These are phyloP conservation scores for Microcebus lehilahytsara DNA, from an alignment of 2,113 vertebrate genomes.

Conservation along the genomic window DNA sequence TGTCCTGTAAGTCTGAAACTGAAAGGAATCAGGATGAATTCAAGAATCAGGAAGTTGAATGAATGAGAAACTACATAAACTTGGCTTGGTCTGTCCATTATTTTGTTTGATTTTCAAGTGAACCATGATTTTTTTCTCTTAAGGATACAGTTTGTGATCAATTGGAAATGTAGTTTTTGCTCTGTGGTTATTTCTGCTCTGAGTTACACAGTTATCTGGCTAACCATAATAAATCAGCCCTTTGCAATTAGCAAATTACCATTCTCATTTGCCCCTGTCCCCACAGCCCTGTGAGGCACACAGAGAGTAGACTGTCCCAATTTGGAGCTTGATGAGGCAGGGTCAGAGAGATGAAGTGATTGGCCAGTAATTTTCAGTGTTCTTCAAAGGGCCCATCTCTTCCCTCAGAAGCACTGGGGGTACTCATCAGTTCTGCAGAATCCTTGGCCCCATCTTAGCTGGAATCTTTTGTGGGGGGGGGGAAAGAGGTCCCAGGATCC, in stretches of 20 bases:
- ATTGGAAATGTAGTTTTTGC: neutral
- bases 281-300: fast-evolving
- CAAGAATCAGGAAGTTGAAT: neutral
- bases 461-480: too few relatives aligned
- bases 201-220: neutral
- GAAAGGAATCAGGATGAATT: neutral
- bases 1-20: neutral
- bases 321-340: neutral
- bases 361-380: neutral
- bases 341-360: neutral
- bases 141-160: neutral
- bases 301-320: neutral
- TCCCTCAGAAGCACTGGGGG: neutral
- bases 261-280: neutral
- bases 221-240: neutral
- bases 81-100: neutral
- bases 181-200: neutral
- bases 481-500: too few relatives aligned
- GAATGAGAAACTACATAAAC: neutral
- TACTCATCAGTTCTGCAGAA: neutral
- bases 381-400: too few relatives aligned
- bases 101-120: neutral
- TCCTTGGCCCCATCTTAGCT: neutral
- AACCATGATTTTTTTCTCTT: neutral
- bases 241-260: neutral